These are phyloP conservation scores for Melanaphis sacchari DNA, from an alignment of 1,140 invertebrate genomes.

Conservation along the genomic window DNA sequence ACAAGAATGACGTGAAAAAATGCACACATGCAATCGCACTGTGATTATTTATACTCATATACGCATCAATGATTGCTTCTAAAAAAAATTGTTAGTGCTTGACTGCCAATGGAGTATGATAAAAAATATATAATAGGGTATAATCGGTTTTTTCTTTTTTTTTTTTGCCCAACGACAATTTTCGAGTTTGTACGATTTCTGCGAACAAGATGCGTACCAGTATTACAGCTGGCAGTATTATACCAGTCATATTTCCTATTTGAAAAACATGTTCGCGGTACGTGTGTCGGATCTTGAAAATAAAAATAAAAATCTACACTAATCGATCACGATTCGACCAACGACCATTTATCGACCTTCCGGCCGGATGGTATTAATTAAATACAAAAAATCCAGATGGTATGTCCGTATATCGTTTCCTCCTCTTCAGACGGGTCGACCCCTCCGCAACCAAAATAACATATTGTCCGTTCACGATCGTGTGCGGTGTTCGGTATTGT, in stretches of 20 bases:
- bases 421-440: neutral
- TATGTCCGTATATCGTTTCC: neutral
- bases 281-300: conserved; percentile 3
- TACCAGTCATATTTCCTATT: neutral
- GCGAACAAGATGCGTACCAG: neutral
- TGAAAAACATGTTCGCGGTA: conserved; percentile 24
- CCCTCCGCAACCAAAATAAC: neutral
- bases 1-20: neutral
- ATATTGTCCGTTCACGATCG: neutral
- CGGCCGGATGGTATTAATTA: conserved; percentile 54
- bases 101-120: neutral
- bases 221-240: neutral
- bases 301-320: conserved; percentile 31
- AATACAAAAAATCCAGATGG: conserved; percentile 44
- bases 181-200: neutral
- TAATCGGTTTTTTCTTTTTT: neutral
- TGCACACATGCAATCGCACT: neutral
- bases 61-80: neutral
- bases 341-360: conserved; percentile 46
- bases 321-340: conserved; percentile 43
- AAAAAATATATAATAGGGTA: neutral
- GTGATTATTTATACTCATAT: neutral
- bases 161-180: neutral
- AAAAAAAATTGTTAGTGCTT: neutral
- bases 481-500: neutral